Percentiles rank a stretch among this genome's conserved stretches.
Evolutionary conservation across 1,140 invertebrate species (phyloP).

Genomic region (Panagrolaimus sp.): DNA sequence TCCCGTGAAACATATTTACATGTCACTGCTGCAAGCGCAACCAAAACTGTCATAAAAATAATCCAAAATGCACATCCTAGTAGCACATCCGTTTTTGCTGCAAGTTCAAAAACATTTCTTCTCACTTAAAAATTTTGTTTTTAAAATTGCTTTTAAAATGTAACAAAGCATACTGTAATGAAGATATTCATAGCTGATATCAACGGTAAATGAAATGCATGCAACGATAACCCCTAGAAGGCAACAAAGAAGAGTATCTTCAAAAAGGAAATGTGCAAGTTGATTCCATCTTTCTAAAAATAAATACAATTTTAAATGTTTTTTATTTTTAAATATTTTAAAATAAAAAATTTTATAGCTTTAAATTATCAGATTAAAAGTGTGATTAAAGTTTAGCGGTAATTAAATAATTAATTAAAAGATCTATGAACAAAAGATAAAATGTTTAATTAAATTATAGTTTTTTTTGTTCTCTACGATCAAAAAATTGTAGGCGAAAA

Average conservation of each 20-base stretch:
- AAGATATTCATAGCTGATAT: slow-evolving; percentile 1
- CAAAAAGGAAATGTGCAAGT: neutral
- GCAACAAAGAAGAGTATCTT: neutral
- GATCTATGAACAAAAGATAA: too few species aligned
- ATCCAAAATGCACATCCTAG: neutral
- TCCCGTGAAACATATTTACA: neutral
- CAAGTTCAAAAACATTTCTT: slow-evolving; percentile 1
- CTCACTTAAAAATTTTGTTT: neutral
- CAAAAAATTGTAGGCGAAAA: too few species aligned
- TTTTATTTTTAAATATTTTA: neutral
- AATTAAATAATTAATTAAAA: too few species aligned
- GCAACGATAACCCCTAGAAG: neutral
- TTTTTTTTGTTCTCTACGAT: too few species aligned
- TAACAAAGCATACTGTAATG: neutral
- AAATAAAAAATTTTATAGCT: too few species aligned
- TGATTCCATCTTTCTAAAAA: slow-evolving; percentile 1
- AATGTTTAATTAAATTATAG: too few species aligned
- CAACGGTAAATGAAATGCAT: neutral
- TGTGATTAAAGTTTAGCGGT: too few species aligned
- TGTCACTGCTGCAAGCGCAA: neutral
- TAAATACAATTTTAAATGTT: too few species aligned
- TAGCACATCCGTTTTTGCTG: neutral
- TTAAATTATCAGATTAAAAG: too few species aligned
- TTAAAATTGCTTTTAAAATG: neutral
- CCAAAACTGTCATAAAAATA: neutral